phyloP scores from a whole-genome alignment of 2,888 invertebrate species.

The Dicyrtoma fusca region DNA sequence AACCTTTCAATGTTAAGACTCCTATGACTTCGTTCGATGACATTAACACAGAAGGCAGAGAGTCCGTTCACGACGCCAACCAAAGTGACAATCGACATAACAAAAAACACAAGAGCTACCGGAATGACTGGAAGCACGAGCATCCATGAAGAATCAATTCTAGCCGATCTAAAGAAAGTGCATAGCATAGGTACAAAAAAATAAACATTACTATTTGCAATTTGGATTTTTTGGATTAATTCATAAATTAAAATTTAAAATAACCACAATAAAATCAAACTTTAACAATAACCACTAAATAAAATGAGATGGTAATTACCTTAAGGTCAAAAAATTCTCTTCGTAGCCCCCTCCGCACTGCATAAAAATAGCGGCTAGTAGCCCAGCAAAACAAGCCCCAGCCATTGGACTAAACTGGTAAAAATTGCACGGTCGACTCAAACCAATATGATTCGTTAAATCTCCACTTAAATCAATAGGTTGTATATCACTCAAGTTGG shows the following conservation, averaged over 20 bases:
- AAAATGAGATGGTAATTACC: not conserved
- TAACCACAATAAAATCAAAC: not conserved
- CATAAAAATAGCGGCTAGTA: constrained; percentile 8
- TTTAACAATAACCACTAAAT: not conserved
- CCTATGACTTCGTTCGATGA: constrained; percentile 1
- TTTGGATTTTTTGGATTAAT: not conserved
- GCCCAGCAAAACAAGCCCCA: constrained; percentile 3
- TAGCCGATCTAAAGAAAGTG: not conserved
- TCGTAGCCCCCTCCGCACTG: not conserved
- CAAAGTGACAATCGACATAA: constrained; percentile 4
- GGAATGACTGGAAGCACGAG: constrained; percentile 2
- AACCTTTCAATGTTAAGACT: constrained; percentile 23
- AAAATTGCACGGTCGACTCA: not conserved
- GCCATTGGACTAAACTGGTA: constrained; percentile 18
- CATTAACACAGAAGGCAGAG: not conserved
- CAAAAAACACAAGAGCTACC: constrained; percentile 12
- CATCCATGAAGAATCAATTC: constrained; percentile 6
- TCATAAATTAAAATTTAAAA: not conserved
- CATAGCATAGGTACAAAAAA: not conserved
- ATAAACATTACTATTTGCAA: not conserved
- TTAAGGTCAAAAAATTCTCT: not conserved
- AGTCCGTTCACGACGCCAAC: constrained; percentile 11
- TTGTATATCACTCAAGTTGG: not conserved
- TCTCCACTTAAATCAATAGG: not conserved
- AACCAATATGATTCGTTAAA: not conserved